Evolutionary conservation across 1,140 invertebrate genomes (phyloP), one percentile per base, ranked within the genome.

Genomic region (Marisa cornuarietis): DNA sequence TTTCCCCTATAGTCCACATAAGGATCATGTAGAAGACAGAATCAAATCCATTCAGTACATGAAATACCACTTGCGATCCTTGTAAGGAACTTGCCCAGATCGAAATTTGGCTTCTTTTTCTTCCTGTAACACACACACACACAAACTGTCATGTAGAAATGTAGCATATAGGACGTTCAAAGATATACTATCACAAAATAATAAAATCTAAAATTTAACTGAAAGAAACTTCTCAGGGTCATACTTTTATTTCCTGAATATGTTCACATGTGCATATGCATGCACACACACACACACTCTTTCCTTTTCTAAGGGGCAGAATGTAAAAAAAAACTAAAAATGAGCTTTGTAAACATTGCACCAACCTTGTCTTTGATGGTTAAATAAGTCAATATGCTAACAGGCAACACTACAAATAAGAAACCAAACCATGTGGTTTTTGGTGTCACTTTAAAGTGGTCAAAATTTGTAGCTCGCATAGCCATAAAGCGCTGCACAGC

Each of bases 401-500:
- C 51, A 74, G 72, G 71, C n/a, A 73, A 24, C 58, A n/a, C 71
- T 22, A 74, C 62, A 66, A 26, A 79, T 1, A 66, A 0, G 16
- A 95, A 84, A 51, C 93, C 93, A 71, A 90, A 90, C 16, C 92
- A 82, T 78, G 92, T 91, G 71, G 92, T 94, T 81, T 92, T 93
- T 4, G 90, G 89, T 54, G 93, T 95, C 26, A 94, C 93, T 85
- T 93, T 94, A 88, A 95, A 96, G 84, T 94, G 91, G 16, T 95
- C 93, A 78, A 92, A 93, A 65, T 93, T 91, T 9, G 91, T 93
- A 0, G 93, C 92, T 90, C 93, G 93, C 93, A 95, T 93, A 0
- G 95, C 92, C 83, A 93, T 89, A 85, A 93, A 95, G 79, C 95
- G 93, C 85, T 95, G 93, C 22, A 96, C 83, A 31, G 93, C 94